Percentiles rank a stretch among this genome's conserved stretches.
Conservation (phyloP, 2,888 invertebrate genomes). For the Caenorhabditis uteleia region DNA sequence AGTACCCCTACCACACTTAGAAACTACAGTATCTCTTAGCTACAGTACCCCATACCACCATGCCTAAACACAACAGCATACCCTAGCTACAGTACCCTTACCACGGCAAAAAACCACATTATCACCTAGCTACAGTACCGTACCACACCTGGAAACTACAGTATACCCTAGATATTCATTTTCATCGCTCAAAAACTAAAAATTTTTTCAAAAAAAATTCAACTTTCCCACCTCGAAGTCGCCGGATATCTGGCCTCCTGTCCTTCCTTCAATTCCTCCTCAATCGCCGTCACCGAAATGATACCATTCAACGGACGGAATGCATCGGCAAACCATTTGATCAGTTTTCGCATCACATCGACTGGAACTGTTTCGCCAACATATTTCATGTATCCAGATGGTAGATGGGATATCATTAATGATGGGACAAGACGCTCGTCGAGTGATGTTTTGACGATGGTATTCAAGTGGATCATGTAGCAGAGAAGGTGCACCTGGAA, state of each 20-base stretch:
- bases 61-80: too few relatives aligned
- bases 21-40: too few relatives aligned
- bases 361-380: slow-evolving; percentile 23
- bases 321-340: slow-evolving; percentile 40
- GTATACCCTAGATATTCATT: too few relatives aligned
- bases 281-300: slow-evolving; percentile 3
- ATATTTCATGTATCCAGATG: slow-evolving; percentile 18
- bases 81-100: too few relatives aligned
- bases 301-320: slow-evolving; percentile 32
- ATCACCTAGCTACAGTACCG: too few relatives aligned
- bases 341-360: slow-evolving; percentile 28
- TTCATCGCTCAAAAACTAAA: too few relatives aligned
- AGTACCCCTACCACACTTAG: too few relatives aligned
- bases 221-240: slow-evolving; percentile 7
- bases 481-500: slow-evolving; percentile 43
- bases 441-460: slow-evolving; percentile 16
- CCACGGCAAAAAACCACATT: too few relatives aligned
- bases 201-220: neutral
- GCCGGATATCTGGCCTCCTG: slow-evolving; percentile 25
- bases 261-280: slow-evolving; percentile 12
- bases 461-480: slow-evolving; percentile 43
- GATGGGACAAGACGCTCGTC: slow-evolving; percentile 47
- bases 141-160: too few relatives aligned
- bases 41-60: too few relatives aligned
- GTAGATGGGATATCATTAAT: slow-evolving; percentile 37